phyloP scores from a whole-genome alignment of 2,888 invertebrate genomes.

The Dione juno region DNA sequence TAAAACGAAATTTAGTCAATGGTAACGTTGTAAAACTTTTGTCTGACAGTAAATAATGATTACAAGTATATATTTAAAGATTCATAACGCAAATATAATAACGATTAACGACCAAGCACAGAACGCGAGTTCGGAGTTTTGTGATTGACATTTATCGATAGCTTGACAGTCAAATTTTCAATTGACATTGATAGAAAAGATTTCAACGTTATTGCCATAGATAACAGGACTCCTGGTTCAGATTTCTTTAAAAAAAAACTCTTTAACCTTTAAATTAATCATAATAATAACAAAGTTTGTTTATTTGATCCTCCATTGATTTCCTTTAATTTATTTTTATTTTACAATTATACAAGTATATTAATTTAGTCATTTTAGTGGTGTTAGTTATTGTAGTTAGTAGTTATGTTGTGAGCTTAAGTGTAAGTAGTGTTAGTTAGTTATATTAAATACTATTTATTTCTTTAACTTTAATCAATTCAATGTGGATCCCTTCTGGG shows the following conservation, averaged over 20 bases:
- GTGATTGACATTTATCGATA: not conserved
- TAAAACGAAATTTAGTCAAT: not conserved
- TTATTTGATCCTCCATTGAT: too few species aligned
- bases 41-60: not conserved
- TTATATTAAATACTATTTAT: too few species aligned
- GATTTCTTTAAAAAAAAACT: not conserved
- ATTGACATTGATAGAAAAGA: conserved; percentile 15
- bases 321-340: too few species aligned
- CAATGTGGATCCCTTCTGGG: too few species aligned
- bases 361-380: too few species aligned
- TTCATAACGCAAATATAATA: not conserved
- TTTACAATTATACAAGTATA: too few species aligned
- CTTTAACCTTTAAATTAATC: not conserved
- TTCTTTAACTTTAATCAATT: too few species aligned
- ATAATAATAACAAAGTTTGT: too few species aligned
- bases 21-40: not conserved
- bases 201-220: not conserved
- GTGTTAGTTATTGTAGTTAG: too few species aligned
- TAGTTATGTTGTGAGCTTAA: too few species aligned
- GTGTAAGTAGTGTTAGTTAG: too few species aligned
- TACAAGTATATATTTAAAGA: not conserved
- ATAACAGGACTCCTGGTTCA: not conserved
- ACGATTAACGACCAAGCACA: not conserved
- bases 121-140: not conserved
- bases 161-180: not conserved